phyloP scores from a whole-genome alignment of 2,113 vertebrate genomes.

The Columba janthina region DNA sequence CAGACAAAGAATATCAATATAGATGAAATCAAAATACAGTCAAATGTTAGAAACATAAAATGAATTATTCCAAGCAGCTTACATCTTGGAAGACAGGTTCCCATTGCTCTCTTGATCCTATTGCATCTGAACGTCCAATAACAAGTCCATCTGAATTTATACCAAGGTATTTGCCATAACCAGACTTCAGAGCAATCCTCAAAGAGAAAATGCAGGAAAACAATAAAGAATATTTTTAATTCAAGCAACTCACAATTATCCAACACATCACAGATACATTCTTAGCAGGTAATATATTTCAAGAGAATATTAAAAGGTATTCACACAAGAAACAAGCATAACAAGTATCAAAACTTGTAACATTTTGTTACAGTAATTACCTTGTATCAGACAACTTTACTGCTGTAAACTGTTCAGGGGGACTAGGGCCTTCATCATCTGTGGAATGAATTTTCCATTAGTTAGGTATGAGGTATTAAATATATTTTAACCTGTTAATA shows the following conservation, averaged over 20 bases:
- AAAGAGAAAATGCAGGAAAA: not conserved
- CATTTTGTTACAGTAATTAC: slow-evolving; percentile 62
- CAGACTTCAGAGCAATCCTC: slow-evolving; percentile 95
- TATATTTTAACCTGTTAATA: not conserved
- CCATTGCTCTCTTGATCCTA: slow-evolving; percentile 95
- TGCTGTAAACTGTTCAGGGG: slow-evolving; percentile 95
- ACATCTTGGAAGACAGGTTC: slow-evolving; percentile 95
- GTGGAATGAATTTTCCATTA: not conserved
- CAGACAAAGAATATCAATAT: not conserved
- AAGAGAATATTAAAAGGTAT: not conserved
- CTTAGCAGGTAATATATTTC: not conserved
- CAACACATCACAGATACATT: not conserved
- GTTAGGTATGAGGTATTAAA: not conserved
- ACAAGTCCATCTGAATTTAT: slow-evolving; percentile 95
- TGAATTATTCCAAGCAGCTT: slow-evolving; percentile 59
- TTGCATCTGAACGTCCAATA: slow-evolving; percentile 92
- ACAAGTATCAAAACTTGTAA: not conserved
- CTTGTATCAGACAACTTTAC: slow-evolving; percentile 94
- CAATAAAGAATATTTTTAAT: not conserved
- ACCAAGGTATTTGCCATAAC: slow-evolving; percentile 96
- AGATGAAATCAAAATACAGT: not conserved
- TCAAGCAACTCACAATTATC: not conserved
- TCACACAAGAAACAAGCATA: not conserved
- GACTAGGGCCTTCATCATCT: slow-evolving; percentile 93
- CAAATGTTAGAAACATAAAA: not conserved